Base-by-base conservation (phyloP, 2,113 vertebrate genomes). In the Rafetus swinhoei region DNA sequence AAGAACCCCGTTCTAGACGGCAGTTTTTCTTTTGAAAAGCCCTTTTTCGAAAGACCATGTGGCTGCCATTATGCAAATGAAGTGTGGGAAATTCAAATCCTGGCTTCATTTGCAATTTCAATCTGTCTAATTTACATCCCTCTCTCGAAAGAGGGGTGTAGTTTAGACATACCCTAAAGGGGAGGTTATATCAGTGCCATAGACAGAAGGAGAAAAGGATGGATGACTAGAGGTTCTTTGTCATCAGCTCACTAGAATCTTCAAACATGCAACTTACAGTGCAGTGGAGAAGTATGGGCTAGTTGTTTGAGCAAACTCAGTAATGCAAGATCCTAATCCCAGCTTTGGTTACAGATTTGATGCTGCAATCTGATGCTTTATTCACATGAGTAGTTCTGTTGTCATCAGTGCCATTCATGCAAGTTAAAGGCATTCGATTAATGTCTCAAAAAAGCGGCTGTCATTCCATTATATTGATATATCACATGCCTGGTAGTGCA, bases 351-450 rank as follows among this genome's bases (percentile, higher is more conserved):
- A 22, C 29, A 56, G 35, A 32, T 4, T 6, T 50, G n/a, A 18
- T 65, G 52, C 29, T 79, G 27, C 22, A 24, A 13, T 15, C 65
- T 39, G 39, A 39, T 39, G 39, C 39, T 83, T 19, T 16, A 52
- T 69, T 92, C 3, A 1, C 19, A 0, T 10, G 9, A 39, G 72
- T 14, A 4, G 1, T 29, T 82, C 35, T 6, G 0, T 16, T 52
- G 56, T 52, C 62, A 72, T 53, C 2, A 1, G 57, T 35, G 27
- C 32, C 19, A 53, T 52, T 55, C 16, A 7, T 65, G 5, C 35
- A 65, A 16, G 11, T 45, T 14, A 5, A 39, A 57, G 27, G 65
- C 65, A 3, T 2, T 14, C 3, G 25, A 21, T 16, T 79, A 27
- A 39, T 22, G 27, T 52, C 25, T 56, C 21, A 3, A 69, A 56